Conservation (phyloP, 2,113 vertebrate species). For the Ochotona curzoniae region DNA sequence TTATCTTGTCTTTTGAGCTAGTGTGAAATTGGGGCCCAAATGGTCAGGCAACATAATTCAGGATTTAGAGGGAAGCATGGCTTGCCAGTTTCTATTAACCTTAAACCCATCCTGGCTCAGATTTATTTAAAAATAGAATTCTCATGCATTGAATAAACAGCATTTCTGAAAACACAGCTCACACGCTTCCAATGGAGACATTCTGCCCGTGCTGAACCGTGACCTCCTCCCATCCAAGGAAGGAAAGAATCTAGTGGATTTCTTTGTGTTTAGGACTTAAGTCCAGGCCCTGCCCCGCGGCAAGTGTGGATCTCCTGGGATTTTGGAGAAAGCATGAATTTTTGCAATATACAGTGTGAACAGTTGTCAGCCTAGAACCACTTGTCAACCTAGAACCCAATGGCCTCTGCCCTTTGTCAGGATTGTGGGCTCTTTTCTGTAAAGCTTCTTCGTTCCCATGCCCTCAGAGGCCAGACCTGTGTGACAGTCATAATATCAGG, state of each 20-base stretch:
- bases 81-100: background rate
- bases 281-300: background rate
- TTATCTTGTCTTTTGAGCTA: background rate
- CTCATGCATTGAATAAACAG: background rate
- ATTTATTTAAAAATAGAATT: background rate
- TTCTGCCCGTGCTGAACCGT: background rate
- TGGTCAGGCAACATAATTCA: background rate
- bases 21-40: background rate
- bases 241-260: background rate
- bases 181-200: background rate
- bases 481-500: background rate
- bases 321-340: background rate
- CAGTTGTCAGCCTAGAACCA: background rate
- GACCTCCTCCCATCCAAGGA: background rate
- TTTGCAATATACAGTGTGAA: background rate
- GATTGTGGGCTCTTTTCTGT: background rate
- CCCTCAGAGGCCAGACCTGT: background rate
- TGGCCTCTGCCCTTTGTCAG: background rate
- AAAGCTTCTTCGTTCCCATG: fast-evolving
- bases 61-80: fast-evolving
- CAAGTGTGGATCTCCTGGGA: background rate
- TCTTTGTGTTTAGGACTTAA: background rate
- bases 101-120: background rate
- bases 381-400: background rate
- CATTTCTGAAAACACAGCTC: background rate